phyloP scores from a whole-genome alignment of 2,797 vertebrate genomes.

The Sternarchorhynchus goeldii region DNA sequence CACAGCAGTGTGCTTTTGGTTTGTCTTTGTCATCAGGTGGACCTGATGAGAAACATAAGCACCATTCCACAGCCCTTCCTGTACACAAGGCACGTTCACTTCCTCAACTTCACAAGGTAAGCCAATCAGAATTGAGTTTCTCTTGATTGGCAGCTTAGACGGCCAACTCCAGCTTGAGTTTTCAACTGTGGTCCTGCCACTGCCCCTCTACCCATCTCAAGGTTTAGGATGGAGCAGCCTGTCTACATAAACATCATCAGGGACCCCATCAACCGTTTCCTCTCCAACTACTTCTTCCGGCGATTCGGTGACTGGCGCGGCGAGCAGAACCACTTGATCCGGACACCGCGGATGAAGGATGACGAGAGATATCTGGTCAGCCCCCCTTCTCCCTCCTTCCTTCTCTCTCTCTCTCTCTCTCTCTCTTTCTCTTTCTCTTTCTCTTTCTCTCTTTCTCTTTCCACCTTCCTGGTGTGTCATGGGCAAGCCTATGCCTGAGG shows the following conservation, averaged over 20 bases:
- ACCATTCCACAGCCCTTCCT: slow-evolving; percentile 94
- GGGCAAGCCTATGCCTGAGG: background rate
- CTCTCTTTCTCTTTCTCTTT: background rate
- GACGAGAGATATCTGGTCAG: slow-evolving; percentile 98
- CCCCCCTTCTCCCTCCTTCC: slow-evolving; percentile 1
- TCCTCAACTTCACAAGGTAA: slow-evolving; percentile 98
- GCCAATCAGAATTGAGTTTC: slow-evolving; percentile 31
- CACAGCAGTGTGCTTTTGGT: slow-evolving; percentile 1
- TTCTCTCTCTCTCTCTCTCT: background rate
- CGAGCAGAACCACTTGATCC: slow-evolving; percentile 97
- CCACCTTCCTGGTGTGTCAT: background rate
- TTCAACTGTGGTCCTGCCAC: background rate
- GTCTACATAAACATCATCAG: slow-evolving; percentile 98
- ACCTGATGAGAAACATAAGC: slow-evolving; percentile 97
- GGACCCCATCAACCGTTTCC: slow-evolving; percentile 94
- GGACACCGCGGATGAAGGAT: slow-evolving; percentile 96
- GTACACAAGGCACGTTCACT: slow-evolving; percentile 98
- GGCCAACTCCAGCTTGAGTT: background rate
- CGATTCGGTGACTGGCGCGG: slow-evolving; percentile 98
- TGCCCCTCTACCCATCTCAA: slow-evolving; percentile 59
- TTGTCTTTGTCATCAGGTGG: slow-evolving; percentile 79
- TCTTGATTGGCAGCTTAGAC: background rate
- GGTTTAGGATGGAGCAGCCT: slow-evolving; percentile 95
- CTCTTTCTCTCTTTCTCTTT: background rate
- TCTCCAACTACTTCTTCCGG: slow-evolving; percentile 99